Evolutionary conservation across 2,888 invertebrate species (phyloP).

Genomic region (Nephrotoma guestfalica): DNA sequence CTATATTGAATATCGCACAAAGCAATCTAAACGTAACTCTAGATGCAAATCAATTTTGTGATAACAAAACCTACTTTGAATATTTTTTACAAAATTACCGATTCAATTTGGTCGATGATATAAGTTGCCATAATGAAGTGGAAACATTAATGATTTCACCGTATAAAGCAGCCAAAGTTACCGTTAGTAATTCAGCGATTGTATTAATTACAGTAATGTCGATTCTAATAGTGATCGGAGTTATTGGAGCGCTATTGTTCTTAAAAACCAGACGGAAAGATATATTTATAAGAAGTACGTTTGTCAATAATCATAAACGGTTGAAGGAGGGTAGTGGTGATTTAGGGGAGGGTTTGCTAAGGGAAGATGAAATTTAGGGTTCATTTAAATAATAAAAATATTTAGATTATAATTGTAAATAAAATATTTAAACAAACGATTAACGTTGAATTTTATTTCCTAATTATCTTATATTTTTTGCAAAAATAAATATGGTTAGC

Average conservation of each 20-base stretch:
- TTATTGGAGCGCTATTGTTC: neutral
- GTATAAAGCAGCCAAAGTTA: neutral
- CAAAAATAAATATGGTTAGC: too few species aligned
- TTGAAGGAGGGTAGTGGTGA: neutral
- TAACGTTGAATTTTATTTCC: neutral
- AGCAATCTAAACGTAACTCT: neutral
- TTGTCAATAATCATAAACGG: neutral
- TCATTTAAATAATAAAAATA: neutral
- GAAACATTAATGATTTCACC: neutral
- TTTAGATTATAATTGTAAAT: neutral
- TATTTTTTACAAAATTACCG: neutral
- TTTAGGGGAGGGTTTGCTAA: neutral
- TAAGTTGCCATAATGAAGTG: neutral
- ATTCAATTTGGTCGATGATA: neutral
- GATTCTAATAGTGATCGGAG: neutral
- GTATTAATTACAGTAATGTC: neutral
- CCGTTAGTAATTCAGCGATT: neutral
- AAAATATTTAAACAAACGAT: neutral
- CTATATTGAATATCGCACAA: neutral
- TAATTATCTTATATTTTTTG: too few species aligned
- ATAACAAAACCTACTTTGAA: neutral
- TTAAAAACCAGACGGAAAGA: neutral
- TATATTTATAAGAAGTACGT: neutral
- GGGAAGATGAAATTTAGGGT: neutral
- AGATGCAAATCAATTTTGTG: neutral